phyloP scores from a whole-genome alignment of 2,888 invertebrate species.

The Luperina testacea region DNA sequence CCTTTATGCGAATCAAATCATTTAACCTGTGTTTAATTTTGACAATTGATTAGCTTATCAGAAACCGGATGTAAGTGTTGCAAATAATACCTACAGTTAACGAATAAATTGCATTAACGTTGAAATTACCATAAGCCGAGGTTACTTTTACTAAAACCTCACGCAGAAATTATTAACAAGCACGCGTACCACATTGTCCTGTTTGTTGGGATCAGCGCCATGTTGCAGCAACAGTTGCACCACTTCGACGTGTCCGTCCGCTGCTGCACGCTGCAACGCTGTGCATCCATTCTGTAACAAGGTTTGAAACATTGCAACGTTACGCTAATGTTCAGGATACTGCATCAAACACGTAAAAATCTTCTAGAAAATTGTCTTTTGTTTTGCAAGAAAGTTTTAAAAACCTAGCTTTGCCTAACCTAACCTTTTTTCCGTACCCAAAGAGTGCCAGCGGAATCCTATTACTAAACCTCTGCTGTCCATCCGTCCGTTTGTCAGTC shows the following conservation, averaged over 20 bases:
- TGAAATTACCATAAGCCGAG: background rate
- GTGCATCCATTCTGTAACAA: constrained; percentile 94
- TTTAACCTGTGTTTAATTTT: background rate
- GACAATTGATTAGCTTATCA: background rate
- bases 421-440: background rate
- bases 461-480: background rate
- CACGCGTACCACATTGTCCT: constrained; percentile 93
- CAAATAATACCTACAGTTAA: background rate
- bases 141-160: background rate
- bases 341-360: background rate
- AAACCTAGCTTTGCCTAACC: background rate
- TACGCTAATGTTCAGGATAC: background rate
- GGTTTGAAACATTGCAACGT: constrained; percentile 17
- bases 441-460: background rate
- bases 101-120: background rate
- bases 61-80: background rate
- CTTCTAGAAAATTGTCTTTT: background rate
- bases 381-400: background rate
- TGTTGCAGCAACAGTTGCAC: constrained; percentile 95
- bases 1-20: background rate
- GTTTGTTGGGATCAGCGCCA: constrained; percentile 96
- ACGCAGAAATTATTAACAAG: background rate
- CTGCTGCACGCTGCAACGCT: constrained; percentile 96
- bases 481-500: background rate
- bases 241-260: constrained; percentile 96